A percentile compares a stretch with the other conserved stretches of the same genome.
These are phyloP conservation scores for Polymixis lichenea DNA, from an alignment of 2,888 invertebrate genomes.

Conservation along the genomic window DNA sequence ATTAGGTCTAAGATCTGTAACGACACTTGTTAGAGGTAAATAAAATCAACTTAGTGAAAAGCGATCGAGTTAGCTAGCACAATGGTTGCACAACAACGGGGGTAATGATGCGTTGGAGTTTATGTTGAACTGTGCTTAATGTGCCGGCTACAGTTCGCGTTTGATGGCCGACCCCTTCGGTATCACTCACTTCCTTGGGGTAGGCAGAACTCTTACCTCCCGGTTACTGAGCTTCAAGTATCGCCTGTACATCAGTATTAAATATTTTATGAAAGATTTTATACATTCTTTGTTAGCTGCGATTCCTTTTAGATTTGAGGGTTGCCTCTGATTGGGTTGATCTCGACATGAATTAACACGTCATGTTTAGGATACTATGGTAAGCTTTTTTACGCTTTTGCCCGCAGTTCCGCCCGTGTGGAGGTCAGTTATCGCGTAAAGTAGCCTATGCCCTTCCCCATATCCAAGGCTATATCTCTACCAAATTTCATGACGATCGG, in stretches of 20 bases:
- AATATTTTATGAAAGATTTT: not conserved
- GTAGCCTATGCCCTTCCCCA: too few species aligned
- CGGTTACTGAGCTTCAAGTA: not conserved
- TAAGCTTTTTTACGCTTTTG: too few species aligned
- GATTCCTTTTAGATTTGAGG: not conserved
- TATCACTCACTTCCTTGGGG: slow-evolving; percentile 50
- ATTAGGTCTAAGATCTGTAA: too few species aligned
- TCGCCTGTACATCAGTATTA: not conserved
- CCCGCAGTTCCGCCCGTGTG: too few species aligned
- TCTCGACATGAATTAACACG: too few species aligned
- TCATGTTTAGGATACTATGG: too few species aligned
- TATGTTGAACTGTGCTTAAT: slow-evolving; percentile 78
- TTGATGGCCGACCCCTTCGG: slow-evolving; percentile 55
- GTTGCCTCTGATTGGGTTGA: too few species aligned
- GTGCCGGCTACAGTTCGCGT: slow-evolving; percentile 75
- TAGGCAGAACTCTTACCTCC: slow-evolving; percentile 20
- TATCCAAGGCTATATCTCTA: too few species aligned
- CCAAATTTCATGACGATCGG: too few species aligned
- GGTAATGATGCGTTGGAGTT: slow-evolving; percentile 81
- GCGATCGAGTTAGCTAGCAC: slow-evolving; percentile 44
- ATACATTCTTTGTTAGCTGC: not conserved
- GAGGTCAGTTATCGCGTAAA: too few species aligned
- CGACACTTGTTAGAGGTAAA: too few species aligned
- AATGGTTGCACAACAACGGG: slow-evolving; percentile 66
- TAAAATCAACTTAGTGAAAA: slow-evolving; percentile 15